Evolutionary conservation across 2,113 vertebrate species (phyloP), one percentile per base, ranked within the genome.

Genomic region (Laticauda colubrina): DNA sequence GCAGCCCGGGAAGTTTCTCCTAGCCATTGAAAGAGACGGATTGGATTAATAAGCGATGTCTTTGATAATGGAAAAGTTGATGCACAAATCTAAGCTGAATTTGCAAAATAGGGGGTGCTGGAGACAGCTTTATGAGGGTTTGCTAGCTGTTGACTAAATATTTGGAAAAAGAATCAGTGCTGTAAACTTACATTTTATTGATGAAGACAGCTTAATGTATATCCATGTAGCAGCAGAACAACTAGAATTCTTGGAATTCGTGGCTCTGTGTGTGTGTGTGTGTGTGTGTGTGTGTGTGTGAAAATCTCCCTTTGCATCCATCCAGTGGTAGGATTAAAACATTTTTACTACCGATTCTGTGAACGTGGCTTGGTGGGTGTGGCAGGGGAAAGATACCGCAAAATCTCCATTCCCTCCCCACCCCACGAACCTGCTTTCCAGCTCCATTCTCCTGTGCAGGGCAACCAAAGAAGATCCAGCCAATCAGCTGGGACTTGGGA

Each of bases 1-100:
- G 43, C 92, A 51, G 34, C 21, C 1, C 5, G 21, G 45, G 75
- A 85, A 85, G 55, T 51, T 45, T 59, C 39, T 56, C 18, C 48
- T 10, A 7, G 34, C 69, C 11, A 11, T 34, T 34, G 64, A 89
- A 89, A 89, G 61, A 89, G 92, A 93, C 55, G 85, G 92, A 93
- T 93, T 85, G 92, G 75, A 93, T 93, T 90, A 93, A 93, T 93
- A 93, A 90, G 51, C 88, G 92, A 53, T 90, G 88, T 86, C 89
- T 51, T 85, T 9, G 69, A 89, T 90, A 89, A 59, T 39, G 55
- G 92, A 85, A 59, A 90, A 86, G 11, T 20, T 51, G 55, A 59
- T 61, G 88, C 75, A 86, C 55, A 85, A 10, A 89, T 92, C 39
- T 89, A 20, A 89, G 89, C 69, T 85, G 24, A 85, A 53, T 86